phyloP scores from a whole-genome alignment of 2,888 invertebrate species.

The Zootermopsis nevadensis region DNA sequence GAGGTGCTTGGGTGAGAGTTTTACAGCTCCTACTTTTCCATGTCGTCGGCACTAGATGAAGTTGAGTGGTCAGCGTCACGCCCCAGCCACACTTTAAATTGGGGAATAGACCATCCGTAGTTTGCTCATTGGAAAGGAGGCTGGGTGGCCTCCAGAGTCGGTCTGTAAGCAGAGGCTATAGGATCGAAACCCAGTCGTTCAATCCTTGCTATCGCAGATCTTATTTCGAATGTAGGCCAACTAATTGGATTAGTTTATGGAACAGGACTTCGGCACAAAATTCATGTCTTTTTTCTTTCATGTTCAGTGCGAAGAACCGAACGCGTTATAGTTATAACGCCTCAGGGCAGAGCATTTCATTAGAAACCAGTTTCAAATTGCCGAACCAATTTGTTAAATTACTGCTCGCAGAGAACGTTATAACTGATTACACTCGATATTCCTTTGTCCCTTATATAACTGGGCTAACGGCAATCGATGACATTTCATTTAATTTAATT shows the following conservation, averaged over 20 bases:
- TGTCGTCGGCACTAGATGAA: too few species aligned
- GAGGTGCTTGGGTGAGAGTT: too few species aligned
- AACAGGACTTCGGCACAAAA: too few species aligned
- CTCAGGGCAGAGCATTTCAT: background rate
- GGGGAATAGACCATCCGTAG: too few species aligned
- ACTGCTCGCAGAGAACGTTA: background rate
- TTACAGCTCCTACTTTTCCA: too few species aligned
- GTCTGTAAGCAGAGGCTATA: too few species aligned
- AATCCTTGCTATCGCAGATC: too few species aligned
- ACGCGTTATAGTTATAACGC: background rate
- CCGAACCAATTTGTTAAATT: constrained; percentile 18
- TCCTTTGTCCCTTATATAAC: constrained; percentile 1
- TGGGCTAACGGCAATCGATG: background rate
- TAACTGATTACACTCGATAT: background rate
- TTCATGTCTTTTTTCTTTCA: background rate
- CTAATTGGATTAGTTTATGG: background rate
- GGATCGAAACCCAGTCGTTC: too few species aligned
- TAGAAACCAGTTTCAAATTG: background rate
- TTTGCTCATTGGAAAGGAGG: too few species aligned
- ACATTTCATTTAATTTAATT: background rate
- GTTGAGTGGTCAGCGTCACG: too few species aligned
- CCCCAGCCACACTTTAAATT: too few species aligned
- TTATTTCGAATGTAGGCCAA: background rate
- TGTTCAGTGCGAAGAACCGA: background rate
- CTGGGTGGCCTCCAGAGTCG: too few species aligned